A percentile compares a stretch with the other conserved stretches of the same genome.
phyloP scores from a whole-genome alignment of 2,797 vertebrate species.

The Fistularia tabacaria region DNA sequence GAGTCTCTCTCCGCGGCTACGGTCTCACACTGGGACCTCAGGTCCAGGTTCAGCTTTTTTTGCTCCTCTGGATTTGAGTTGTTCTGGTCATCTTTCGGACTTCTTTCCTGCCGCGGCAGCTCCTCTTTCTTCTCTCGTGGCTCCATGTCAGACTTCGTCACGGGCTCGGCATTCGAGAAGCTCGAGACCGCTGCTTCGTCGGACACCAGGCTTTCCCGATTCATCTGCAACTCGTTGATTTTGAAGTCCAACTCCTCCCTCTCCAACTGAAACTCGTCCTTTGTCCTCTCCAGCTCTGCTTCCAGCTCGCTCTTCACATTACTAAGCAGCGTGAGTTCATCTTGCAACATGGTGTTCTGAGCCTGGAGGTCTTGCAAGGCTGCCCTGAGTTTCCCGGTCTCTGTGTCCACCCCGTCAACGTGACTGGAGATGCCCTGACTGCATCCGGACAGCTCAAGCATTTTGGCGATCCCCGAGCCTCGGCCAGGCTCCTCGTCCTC shows the following conservation, averaged over 20 bases:
- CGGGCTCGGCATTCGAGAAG: conserved; percentile 29
- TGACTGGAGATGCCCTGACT: conserved; percentile 41
- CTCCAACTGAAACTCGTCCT: conserved; percentile 88
- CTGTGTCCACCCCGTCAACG: conserved; percentile 63
- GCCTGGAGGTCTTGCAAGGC: conserved; percentile 83
- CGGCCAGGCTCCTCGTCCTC: conserved; percentile 71
- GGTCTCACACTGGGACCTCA: conserved; percentile 74
- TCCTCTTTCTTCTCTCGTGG: no score
- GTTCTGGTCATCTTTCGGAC: conserved; percentile 16
- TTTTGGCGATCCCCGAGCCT: conserved; percentile 55
- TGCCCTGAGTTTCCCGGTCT: conserved; percentile 68
- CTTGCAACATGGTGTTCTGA: conserved; percentile 87
- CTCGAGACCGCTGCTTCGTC: conserved; percentile 21
- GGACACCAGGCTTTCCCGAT: conserved; percentile 71
- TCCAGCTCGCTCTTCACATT: conserved; percentile 91
- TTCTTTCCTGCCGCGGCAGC: not conserved
- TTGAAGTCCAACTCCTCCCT: conserved; percentile 95
- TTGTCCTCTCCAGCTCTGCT: conserved; percentile 79
- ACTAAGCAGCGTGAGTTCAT: conserved; percentile 87
- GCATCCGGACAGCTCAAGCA: conserved; percentile 56
- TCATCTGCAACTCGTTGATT: conserved; percentile 90
- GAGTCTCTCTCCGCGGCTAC: conserved; percentile 80
- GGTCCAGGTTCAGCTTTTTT: conserved; percentile 65
- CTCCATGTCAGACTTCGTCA: not conserved
- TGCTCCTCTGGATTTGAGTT: conserved; percentile 23